Percentiles rank a stretch among this genome's conserved stretches.
phyloP scores from a whole-genome alignment of 2,888 invertebrate genomes.

The Quadroppia sp. region DNA sequence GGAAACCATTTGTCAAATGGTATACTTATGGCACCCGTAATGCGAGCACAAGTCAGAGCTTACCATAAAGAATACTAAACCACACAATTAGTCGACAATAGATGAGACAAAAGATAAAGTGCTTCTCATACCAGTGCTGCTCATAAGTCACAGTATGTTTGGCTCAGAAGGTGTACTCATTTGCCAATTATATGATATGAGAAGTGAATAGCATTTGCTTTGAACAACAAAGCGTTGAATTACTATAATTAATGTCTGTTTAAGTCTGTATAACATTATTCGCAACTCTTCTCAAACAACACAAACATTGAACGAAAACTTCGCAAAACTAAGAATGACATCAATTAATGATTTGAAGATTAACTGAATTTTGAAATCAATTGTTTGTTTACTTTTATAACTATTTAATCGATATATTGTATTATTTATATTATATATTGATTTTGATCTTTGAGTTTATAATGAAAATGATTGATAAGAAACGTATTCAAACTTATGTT shows the following conservation, averaged over 20 bases:
- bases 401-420: no score
- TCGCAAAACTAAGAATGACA: background rate
- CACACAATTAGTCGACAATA: conserved; percentile 29
- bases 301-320: background rate
- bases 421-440: no score
- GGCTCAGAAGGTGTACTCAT: background rate
- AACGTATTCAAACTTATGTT: no score
- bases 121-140: background rate
- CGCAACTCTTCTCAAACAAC: background rate
- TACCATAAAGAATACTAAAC: conserved; percentile 19
- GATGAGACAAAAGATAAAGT: conserved; percentile 25
- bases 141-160: background rate
- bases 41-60: conserved; percentile 27
- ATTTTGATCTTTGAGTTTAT: no score
- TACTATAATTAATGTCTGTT: conserved; percentile 25
- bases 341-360: background rate
- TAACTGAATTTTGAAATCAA: no score
- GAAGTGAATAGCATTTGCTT: background rate
- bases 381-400: no score
- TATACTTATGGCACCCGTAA: background rate
- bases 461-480: no score
- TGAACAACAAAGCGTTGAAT: conserved; percentile 10
- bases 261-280: conserved; percentile 14
- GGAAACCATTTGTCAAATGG: conserved; percentile 21
- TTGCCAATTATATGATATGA: background rate